Base-by-base conservation (phyloP, 2,888 invertebrate species). In the Drymonia ruficornis region DNA sequence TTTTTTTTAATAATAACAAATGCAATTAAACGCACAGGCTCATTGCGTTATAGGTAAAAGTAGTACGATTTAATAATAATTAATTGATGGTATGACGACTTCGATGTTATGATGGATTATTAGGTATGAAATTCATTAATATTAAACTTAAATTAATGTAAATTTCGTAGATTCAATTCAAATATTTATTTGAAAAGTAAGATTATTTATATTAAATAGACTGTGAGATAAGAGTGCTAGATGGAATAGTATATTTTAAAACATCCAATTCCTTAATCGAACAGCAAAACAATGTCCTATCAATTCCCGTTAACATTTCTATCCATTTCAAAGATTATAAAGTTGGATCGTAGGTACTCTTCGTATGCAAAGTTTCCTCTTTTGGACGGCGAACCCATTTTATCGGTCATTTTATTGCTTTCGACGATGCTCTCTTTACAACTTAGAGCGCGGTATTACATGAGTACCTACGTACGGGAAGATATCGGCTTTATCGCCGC, bases 361-460 rank as follows among this genome's bases (percentile, higher is more conserved):
- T 64, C 64, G 72, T 67, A 72, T 72, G 68, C 70, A 72, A 72
- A 72, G 67, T 72, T 72, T 72, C 65, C 65, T 68, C 70, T 68
- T 72, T 72, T 70, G 69, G 61, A 67, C 67, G 60, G 61, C 55
- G 56, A 63, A 70, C 66, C 62, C 66, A 70, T 70, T 72, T 67
- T 70, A 72, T 72, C 62, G 72, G 72, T 67, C 70, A 72, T 72
- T 72, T 72, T 72, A 72, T 72, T 70, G 67, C 70, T 68, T 70
- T 63, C 63, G 70, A 65, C 67, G 65, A 62, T 70, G 56, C 62
- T 65, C 65, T 61, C 66, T 68, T 64, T 66, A 70, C 66, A 66
- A 63, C 60, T 68, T 68, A 50, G 60, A 68, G 56, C 65, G 56
- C 55, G 59, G 64, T 70, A 59, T 66, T 70, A 70, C 68, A 66